Percentiles rank a stretch among this genome's conserved stretches.
phyloP scores from a whole-genome alignment of 2,888 invertebrate genomes.

The Phania funesta region DNA sequence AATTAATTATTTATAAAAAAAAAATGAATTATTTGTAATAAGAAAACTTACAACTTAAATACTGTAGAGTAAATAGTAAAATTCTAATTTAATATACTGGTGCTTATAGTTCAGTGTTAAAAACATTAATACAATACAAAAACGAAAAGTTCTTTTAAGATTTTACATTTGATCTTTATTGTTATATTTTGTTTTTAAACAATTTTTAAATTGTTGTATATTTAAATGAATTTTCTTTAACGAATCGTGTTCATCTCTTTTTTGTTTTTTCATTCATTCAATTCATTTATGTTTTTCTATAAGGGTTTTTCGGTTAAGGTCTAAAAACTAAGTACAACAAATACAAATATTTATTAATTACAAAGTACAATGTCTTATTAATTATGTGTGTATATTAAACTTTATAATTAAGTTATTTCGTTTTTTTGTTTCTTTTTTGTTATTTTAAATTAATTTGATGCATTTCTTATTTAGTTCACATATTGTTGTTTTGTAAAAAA shows the following conservation, averaged over 20 bases:
- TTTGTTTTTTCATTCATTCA: slow-evolving; percentile 3
- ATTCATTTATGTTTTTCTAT: slow-evolving; percentile 19
- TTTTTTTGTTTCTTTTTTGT: slow-evolving; percentile 26
- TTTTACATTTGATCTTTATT: slow-evolving; percentile 45
- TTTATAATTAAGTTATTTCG: slow-evolving; percentile 40
- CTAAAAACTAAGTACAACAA: slow-evolving; percentile 67
- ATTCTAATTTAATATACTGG: slow-evolving; percentile 57
- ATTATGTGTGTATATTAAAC: slow-evolving; percentile 29
- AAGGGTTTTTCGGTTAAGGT: slow-evolving; percentile 22
- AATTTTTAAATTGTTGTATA: slow-evolving; percentile 2
- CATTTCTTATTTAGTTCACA: slow-evolving; percentile 48
- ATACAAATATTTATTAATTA: slow-evolving; percentile 66
- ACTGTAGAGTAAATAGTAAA: slow-evolving; percentile 61
- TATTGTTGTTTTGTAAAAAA: slow-evolving; percentile 49
- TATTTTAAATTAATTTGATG: slow-evolving; percentile 39
- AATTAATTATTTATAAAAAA: slow-evolving; percentile 18
- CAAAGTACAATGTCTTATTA: slow-evolving; percentile 60
- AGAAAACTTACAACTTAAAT: slow-evolving; percentile 62
- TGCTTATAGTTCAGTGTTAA: slow-evolving; percentile 49
- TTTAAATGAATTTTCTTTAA: slow-evolving; percentile 18
- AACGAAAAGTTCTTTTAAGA: slow-evolving; percentile 21
- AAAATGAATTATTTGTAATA: slow-evolving; percentile 49
- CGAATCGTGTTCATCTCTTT: slow-evolving; percentile 11
- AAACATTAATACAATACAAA: slow-evolving; percentile 41
- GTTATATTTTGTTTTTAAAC: slow-evolving; percentile 1